Conservation (phyloP, 2,113 vertebrate species). For the Fregata magnificens region DNA sequence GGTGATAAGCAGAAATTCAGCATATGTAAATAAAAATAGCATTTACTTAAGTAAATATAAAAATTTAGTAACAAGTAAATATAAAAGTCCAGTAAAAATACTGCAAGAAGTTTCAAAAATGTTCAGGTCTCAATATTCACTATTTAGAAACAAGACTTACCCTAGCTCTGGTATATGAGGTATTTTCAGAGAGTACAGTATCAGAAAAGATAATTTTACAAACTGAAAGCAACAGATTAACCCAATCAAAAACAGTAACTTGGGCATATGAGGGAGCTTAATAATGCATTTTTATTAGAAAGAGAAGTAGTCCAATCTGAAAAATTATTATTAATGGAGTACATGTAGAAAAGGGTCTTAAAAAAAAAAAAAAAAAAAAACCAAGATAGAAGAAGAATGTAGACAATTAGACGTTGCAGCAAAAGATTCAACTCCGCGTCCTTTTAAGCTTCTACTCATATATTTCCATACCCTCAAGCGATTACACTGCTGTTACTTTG, state of each 20-base stretch:
- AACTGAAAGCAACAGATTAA: background rate
- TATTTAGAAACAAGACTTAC: background rate
- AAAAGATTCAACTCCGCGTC: background rate
- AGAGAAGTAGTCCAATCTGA: background rate
- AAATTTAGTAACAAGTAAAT: background rate
- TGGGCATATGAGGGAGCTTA: background rate
- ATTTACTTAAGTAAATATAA: background rate
- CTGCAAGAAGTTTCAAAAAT: background rate
- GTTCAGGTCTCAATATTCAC: background rate
- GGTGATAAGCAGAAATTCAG: background rate
- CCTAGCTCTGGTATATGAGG: background rate
- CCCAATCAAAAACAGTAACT: background rate
- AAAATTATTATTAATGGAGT: background rate
- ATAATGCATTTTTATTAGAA: background rate
- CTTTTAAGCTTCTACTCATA: background rate
- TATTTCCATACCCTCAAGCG: background rate
- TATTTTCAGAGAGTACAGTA: background rate
- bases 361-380: background rate
- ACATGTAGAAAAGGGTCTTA: background rate
- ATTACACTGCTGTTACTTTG: background rate
- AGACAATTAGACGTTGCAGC: background rate
- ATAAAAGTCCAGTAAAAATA: background rate
- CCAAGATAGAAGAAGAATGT: background rate
- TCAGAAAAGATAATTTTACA: background rate
- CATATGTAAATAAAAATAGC: background rate